A percentile compares a stretch with the other conserved stretches of the same genome.
phyloP scores from a whole-genome alignment of 2,113 vertebrate genomes.

The Austrofundulus limnaeus region DNA sequence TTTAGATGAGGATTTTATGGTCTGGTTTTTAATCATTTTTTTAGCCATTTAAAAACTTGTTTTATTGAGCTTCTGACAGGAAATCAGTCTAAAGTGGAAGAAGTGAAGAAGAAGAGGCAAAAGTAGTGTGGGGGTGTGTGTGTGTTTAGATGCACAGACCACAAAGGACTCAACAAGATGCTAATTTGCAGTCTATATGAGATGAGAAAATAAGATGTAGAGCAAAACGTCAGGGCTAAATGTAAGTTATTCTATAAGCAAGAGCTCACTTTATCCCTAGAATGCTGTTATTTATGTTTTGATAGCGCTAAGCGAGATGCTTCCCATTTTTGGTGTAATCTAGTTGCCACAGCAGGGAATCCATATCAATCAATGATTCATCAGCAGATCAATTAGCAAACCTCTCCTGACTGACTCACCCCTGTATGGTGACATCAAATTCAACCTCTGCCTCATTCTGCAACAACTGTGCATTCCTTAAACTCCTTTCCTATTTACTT shows the following conservation, averaged over 20 bases:
- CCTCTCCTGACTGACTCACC: constrained; percentile 35
- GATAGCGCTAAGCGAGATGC: background rate
- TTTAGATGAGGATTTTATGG: too few relatives aligned
- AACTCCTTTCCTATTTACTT: constrained; percentile 10
- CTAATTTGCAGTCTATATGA: background rate
- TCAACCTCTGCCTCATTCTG: background rate
- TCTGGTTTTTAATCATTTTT: too few relatives aligned
- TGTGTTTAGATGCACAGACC: too few relatives aligned
- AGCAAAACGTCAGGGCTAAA: constrained; percentile 5
- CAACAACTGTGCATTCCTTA: background rate
- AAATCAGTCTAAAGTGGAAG: too few relatives aligned
- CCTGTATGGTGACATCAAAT: constrained; percentile 41
- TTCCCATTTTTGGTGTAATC: constrained; percentile 16
- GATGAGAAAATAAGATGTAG: background rate
- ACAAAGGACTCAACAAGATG: background rate
- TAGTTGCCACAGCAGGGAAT: constrained; percentile 1
- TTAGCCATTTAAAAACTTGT: too few relatives aligned
- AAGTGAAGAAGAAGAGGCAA: too few relatives aligned
- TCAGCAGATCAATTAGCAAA: constrained; percentile 27
- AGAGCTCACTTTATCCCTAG: background rate
- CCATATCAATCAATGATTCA: constrained; percentile 63
- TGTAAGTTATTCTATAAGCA: background rate
- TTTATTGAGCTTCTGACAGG: too few relatives aligned
- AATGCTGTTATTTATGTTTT: background rate
- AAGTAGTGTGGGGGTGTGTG: too few relatives aligned